Evolutionary conservation across 2,888 invertebrate genomes (phyloP), one percentile per base, ranked within the genome.

Genomic region (Helicoverpa assulta): DNA sequence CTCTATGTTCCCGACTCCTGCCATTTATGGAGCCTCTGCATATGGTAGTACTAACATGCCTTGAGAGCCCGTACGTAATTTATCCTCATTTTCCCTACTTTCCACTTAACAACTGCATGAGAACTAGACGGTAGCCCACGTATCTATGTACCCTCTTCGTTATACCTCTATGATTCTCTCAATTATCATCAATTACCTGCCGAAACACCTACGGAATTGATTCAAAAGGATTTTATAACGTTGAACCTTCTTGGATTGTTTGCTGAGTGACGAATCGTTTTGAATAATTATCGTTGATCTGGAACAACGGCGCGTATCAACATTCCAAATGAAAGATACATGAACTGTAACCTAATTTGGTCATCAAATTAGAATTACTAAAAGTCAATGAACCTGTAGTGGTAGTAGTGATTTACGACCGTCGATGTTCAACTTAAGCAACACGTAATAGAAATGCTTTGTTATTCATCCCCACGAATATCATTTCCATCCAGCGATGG

Each of bases 1-100:
- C 87, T 83, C 87, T 83, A 77, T 67, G 82, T 84, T 86, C 88
- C 88, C 81, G 73, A 74, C 83, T 85, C 73, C 76, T 61, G 50
- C 88, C 94, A 82, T 93, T 92, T 86, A 92, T 78, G 93, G 94
- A 26, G 63, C 73, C 71, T 72, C 89, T 86, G 76, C 85, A 85
- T 90, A 92, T 87, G 89, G 92, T 79, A 82, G 83, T 82, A 81
- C 85, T 85, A 86, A 88, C 88, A 86, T 82, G 69, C 63, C 75
- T 67, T 60, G 62, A 70, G 79, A 78, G 62, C 65, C 70, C 80
- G 83, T 81, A 85, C 71, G 82, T 88, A 83, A 85, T 86, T 86
- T 86, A 88, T 86, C 88, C 87, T 85, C 84, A 79, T 87, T 91
- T 90, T 90, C 87, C 86, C 83, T 79, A 86, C 92, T 93, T 93